A percentile compares a stretch with the other conserved stretches of the same genome.
Conservation (phyloP, 2,888 invertebrate species). For the Lottia scabra region DNA sequence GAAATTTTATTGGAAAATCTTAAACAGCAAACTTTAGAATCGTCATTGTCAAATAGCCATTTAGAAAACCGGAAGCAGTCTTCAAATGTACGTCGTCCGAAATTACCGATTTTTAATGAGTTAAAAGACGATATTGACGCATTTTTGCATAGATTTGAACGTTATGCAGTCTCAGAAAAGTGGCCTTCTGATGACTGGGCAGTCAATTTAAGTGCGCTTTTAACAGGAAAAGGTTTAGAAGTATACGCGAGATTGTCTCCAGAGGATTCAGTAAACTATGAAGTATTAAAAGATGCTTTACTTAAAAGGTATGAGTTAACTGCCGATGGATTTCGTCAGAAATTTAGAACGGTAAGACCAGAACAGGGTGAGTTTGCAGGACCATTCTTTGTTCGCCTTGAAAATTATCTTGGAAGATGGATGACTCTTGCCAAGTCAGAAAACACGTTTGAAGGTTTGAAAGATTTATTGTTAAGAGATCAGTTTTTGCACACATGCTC, state of each 20-base stretch:
- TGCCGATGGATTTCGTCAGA: background rate
- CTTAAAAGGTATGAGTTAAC: background rate
- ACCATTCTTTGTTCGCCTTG: background rate
- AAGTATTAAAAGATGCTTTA: background rate
- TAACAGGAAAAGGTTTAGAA: slow-evolving; percentile 7
- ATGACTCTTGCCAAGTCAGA: slow-evolving; percentile 15
- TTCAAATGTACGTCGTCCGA: background rate
- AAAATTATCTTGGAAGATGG: slow-evolving; percentile 19
- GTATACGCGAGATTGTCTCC: background rate
- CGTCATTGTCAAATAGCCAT: background rate
- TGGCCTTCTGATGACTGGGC: background rate
- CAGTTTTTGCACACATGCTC: slow-evolving; percentile 17
- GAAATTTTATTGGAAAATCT: background rate
- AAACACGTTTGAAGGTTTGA: slow-evolving; percentile 12
- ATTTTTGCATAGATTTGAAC: background rate
- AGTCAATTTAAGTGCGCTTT: background rate
- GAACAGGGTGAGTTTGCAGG: background rate
- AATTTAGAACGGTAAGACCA: background rate
- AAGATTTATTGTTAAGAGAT: slow-evolving; percentile 17
- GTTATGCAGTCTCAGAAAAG: background rate
- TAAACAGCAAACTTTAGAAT: background rate
- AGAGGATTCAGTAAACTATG: background rate
- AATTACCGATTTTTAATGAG: slow-evolving; percentile 6
- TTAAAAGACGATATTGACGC: slow-evolving; percentile 3
- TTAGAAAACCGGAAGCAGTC: background rate